Percentiles rank a stretch among this genome's conserved stretches.
Conservation (phyloP, 2,888 invertebrate genomes). For the Tetramorium bicarinatum region DNA sequence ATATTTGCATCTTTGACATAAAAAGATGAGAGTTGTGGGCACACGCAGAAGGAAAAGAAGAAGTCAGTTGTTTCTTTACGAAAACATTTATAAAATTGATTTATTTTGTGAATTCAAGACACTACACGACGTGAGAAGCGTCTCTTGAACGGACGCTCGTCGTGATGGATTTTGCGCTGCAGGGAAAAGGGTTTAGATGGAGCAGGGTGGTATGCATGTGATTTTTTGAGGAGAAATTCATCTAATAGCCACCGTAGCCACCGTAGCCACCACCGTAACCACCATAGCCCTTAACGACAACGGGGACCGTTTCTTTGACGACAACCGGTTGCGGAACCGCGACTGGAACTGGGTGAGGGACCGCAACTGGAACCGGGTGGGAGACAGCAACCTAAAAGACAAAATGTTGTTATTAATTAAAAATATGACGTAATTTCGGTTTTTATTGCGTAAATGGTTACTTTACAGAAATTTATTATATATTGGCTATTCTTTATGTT, state of each 20-base stretch:
- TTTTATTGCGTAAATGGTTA: not conserved
- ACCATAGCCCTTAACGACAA: slow-evolving; percentile 77
- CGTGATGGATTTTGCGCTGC: slow-evolving; percentile 74
- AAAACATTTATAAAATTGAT: slow-evolving; percentile 83
- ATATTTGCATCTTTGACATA: not conserved
- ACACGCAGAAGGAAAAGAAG: not conserved
- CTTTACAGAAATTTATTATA: not conserved
- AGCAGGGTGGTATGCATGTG: slow-evolving; percentile 10
- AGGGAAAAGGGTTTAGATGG: slow-evolving; percentile 57
- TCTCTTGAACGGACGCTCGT: slow-evolving; percentile 78
- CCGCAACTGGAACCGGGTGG: slow-evolving; percentile 88
- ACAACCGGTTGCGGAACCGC: slow-evolving; percentile 89
- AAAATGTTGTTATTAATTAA: not conserved
- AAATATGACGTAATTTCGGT: not conserved
- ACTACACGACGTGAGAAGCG: slow-evolving; percentile 68
- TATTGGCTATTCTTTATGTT: not conserved
- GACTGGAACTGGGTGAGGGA: slow-evolving; percentile 88
- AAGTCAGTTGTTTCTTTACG: slow-evolving; percentile 68
- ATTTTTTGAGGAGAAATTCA: slow-evolving; percentile 50
- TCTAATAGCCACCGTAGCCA: slow-evolving; percentile 64
- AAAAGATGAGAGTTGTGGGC: not conserved
- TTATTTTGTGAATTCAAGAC: slow-evolving; percentile 80
- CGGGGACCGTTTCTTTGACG: slow-evolving; percentile 85
- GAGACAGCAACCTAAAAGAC: slow-evolving; percentile 84
- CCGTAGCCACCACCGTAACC: not conserved